Evolutionary conservation across 2,113 vertebrate genomes (phyloP).

Genomic region (Diadophis punctatus): DNA sequence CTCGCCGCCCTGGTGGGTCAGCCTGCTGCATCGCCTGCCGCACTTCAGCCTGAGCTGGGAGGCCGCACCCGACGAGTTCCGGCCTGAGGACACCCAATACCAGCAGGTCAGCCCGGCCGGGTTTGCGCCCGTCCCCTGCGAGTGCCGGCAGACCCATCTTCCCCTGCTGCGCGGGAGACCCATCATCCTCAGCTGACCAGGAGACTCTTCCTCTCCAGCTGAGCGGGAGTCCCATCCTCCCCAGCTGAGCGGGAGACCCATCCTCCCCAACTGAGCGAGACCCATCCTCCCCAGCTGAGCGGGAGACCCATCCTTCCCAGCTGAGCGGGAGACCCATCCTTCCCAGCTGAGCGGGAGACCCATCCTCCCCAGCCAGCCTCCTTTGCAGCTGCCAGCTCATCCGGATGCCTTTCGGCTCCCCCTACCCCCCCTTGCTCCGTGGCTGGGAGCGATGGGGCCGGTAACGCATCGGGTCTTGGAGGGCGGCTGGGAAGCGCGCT

Average conservation of each 20-base stretch:
- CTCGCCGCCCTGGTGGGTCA: constrained; percentile 94
- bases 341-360: too few species aligned
- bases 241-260: too few species aligned
- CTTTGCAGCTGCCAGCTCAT: not conserved
- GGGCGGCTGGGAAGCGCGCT: rapidly evolving
- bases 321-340: too few species aligned
- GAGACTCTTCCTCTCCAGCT: too few species aligned
- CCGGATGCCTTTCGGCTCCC: not conserved
- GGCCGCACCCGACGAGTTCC: constrained; percentile 84
- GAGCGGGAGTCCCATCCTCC: not conserved
- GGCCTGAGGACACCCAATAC: constrained; percentile 85
- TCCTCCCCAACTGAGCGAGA: too few species aligned
- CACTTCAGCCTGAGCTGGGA: constrained; percentile 88
- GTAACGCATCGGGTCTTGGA: too few species aligned
- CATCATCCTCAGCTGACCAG: not conserved
- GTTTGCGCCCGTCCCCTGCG: not conserved
- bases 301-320: not conserved
- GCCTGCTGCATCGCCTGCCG: constrained; percentile 87
- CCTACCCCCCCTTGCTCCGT: rapidly evolving
- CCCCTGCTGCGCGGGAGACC: not conserved
- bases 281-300: too few species aligned
- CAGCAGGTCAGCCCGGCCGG: constrained; percentile 80
- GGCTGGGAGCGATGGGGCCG: not conserved
- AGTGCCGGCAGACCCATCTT: not conserved
- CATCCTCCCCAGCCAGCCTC: too few species aligned